Base-by-base conservation (phyloP, 1,140 invertebrate species). In the Nasonia vitripennis region DNA sequence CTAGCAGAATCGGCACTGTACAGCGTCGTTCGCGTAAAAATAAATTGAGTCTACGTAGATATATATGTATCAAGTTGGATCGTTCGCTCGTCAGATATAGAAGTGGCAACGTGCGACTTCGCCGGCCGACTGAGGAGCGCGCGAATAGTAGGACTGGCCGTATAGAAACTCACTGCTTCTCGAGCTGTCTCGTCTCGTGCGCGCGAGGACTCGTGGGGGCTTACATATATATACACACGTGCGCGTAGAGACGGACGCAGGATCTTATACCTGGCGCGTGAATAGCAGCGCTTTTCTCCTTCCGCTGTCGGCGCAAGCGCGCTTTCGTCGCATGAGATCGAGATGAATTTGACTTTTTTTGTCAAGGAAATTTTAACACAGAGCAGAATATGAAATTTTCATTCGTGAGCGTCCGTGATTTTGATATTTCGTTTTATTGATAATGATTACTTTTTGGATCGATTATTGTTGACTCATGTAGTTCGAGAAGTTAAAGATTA, bases 111-210 rank as follows among this genome's bases (percentile, higher is more conserved):
- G 73, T 20, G 73, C 31, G 73, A 75, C 34, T 37, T 75, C 73
- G 37, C 73, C 73, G 73, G 73, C 37, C 34, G 73, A 75, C 73
- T 75, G 73, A 75, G 17, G 27, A 31, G 68, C 31, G 11, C 68
- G 68, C 27, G 23, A 34, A 75, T 75, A 45, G 27, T 75, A 45
- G 27, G 17, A 75, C 23, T 17, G 73, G 5, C 14, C 73, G 27
- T 70, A 62, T 62, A 70, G 23, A 23, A 23, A 20, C 68, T 70
- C 68, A 7, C 12, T 20, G 23, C 1, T 12, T 20, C 27, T 37
- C 5, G 34, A 37, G 27, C 27, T 11, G 34, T 37, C 11, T 5
- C 27, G 37, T 27, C 37, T 11, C 73, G 31, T 9, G 73, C 3
- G 73, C 34, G 23, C 2, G 37, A 34, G 73, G 73, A 45, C 37